Evolutionary conservation across 1,140 invertebrate species (phyloP), one percentile per base, ranked within the genome.

Genomic region (Trypoxylus dichotomus): DNA sequence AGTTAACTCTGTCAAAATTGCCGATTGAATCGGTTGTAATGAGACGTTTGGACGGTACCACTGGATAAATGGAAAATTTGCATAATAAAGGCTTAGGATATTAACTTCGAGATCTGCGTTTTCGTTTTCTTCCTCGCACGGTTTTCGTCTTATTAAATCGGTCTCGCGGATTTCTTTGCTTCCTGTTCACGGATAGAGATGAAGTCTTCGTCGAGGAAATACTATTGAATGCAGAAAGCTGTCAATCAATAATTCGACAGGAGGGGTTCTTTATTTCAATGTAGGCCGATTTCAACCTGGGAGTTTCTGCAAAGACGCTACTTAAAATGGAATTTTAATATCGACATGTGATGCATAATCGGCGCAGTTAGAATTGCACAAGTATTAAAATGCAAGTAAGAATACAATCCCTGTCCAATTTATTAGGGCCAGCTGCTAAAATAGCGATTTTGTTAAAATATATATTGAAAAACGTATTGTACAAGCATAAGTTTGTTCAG

Each of bases 51-150:
- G 47, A 54, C 47, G 47, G 47, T 54, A 3, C 19, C 11, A 2
- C 47, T 15, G 47, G 47, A 54, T 54, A 54, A 54, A 54, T 54
- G 47, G 47, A 15, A 19, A n/a, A 54, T 54, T 54, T 54, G 47
- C 47, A 54, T 54, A 54, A 54, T 54, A 54, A 54, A 54, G 47
- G 47, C 47, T 54, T 54, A 54, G 19, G 47, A 54, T 54, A 54
- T 54, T 54, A 54, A 19, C 47, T 54, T 54, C 47, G 47, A 54
- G n/a, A n/a, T 54, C 47, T 54, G n/a, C 47, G 47, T 54, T 54
- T 54, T 54, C 47, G 47, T 54, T 54, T 54, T 43, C n/a, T 32
- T 32, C 32, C 32, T 32, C 15, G 19, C 47, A 15, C 15, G 10
- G 8, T 43, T 15, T 43, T 43, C 42, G 10, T 19, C 47, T 10